Evolutionary conservation across 2,888 invertebrate genomes (phyloP).

Genomic region (Acanthosepion esculentum): DNA sequence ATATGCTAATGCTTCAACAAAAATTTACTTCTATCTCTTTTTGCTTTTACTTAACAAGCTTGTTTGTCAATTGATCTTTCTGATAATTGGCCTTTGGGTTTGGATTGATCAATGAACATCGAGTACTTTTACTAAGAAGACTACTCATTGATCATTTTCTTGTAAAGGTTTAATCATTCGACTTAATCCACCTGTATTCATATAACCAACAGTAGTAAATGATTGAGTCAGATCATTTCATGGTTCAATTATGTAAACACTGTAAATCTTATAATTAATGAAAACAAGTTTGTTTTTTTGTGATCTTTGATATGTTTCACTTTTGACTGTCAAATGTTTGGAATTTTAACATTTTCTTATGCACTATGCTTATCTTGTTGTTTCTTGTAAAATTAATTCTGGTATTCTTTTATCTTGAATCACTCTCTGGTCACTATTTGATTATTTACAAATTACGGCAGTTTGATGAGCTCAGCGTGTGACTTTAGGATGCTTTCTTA

Average conservation of each 20-base stretch:
- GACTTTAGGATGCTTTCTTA: background rate
- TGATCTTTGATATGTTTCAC: no score
- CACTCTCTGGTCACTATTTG: background rate
- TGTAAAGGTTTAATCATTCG: background rate
- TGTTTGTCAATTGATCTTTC: background rate
- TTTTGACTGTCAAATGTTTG: no score
- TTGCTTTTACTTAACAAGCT: background rate
- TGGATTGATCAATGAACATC: background rate
- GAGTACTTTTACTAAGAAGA: background rate
- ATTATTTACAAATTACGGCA: background rate
- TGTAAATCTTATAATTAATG: no score
- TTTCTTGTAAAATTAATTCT: background rate
- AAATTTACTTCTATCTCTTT: background rate
- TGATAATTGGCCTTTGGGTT: constrained; percentile 16
- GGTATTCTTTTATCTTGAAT: background rate
- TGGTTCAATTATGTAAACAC: no score
- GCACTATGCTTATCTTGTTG: no score
- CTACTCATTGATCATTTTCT: background rate
- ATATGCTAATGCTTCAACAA: background rate
- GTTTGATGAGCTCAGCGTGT: background rate
- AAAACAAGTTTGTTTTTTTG: no score
- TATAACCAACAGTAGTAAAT: no score
- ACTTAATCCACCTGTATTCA: no score
- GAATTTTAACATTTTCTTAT: no score
- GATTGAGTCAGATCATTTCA: no score